phyloP scores from a whole-genome alignment of 2,888 invertebrate species.

The Agrochola lota region DNA sequence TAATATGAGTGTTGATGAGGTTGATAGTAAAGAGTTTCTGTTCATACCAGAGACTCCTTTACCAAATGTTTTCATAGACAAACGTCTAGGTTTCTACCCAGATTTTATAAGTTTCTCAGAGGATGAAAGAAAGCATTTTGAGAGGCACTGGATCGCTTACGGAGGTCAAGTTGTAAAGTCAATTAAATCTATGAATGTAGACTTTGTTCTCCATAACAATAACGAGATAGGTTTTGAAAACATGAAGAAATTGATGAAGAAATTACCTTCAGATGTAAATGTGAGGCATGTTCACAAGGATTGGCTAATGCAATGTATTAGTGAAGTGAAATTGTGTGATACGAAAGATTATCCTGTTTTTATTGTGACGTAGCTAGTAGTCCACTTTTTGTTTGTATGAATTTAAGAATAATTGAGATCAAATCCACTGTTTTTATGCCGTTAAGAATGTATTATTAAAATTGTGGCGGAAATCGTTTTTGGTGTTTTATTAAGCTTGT shows the following conservation, averaged over 20 bases:
- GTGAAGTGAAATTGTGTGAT: conserved; percentile 78
- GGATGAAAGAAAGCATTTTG: conserved; percentile 80
- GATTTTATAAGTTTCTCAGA: conserved; percentile 85
- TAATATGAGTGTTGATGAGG: conserved; percentile 58
- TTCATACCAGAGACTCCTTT: conserved; percentile 79
- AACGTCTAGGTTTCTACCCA: conserved; percentile 85
- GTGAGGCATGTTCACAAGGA: conserved; percentile 80
- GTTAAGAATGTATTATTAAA: conserved; percentile 22
- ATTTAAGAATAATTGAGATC: conserved; percentile 23
- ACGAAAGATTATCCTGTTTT: conserved; percentile 78
- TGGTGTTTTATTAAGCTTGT: conserved; percentile 17
- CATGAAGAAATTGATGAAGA: conserved; percentile 78
- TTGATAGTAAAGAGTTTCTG: conserved; percentile 57
- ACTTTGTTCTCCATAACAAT: conserved; percentile 82
- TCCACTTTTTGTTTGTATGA: conserved; percentile 42
- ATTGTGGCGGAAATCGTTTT: background rate
- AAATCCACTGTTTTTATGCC: conserved; percentile 33
- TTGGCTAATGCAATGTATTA: conserved; percentile 85
- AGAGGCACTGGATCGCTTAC: conserved; percentile 92
- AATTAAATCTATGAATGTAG: conserved; percentile 78
- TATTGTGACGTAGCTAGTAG: conserved; percentile 70
- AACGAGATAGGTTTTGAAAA: conserved; percentile 74
- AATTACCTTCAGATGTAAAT: conserved; percentile 70
- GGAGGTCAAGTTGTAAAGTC: conserved; percentile 88
- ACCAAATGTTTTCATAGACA: conserved; percentile 81